A percentile compares a stretch with the other conserved stretches of the same genome.
Evolutionary conservation across 2,797 vertebrate species (phyloP).

Genomic region (Toxotes lorentzi): DNA sequence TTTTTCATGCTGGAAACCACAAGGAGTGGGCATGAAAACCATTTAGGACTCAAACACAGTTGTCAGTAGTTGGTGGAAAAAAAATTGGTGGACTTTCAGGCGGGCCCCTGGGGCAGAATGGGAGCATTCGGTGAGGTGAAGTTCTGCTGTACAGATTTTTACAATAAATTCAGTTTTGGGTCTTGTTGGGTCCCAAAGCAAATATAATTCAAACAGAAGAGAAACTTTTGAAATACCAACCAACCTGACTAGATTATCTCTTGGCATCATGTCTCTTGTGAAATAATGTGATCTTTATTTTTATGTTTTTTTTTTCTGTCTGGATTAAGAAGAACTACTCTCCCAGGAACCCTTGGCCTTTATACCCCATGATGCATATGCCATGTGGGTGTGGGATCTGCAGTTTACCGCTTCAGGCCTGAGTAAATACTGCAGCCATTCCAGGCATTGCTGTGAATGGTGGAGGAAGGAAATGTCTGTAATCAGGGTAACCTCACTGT

Average conservation of each 20-base stretch:
- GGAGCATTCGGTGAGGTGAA: not conserved
- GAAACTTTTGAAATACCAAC: conserved; percentile 30
- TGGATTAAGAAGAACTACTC: conserved; percentile 55
- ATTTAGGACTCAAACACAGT: conserved; percentile 8
- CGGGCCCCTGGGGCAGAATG: conserved; percentile 13
- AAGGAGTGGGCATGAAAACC: conserved; percentile 18
- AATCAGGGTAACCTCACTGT: conserved; percentile 81
- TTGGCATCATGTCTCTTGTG: conserved; percentile 27
- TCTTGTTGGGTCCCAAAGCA: conserved; percentile 3
- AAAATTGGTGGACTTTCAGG: not conserved
- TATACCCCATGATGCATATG: conserved; percentile 70
- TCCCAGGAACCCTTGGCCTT: conserved; percentile 76
- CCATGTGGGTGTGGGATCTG: conserved; percentile 82
- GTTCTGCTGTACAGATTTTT: conserved; percentile 4
- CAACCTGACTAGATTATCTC: conserved; percentile 35
- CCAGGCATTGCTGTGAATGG: conserved; percentile 79
- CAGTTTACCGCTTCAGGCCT: conserved; percentile 76
- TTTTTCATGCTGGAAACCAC: conserved; percentile 14
- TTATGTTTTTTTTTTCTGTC: conserved; percentile 23
- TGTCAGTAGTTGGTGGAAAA: conserved; percentile 2
- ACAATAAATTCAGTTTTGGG: conserved; percentile 10
- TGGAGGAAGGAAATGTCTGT: conserved; percentile 85
- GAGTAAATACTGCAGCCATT: conserved; percentile 83
- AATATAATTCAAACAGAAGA: conserved; percentile 22
- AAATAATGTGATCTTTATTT: conserved; percentile 21